Conservation (phyloP, 2,888 invertebrate species). For the Piscicola geometra region DNA sequence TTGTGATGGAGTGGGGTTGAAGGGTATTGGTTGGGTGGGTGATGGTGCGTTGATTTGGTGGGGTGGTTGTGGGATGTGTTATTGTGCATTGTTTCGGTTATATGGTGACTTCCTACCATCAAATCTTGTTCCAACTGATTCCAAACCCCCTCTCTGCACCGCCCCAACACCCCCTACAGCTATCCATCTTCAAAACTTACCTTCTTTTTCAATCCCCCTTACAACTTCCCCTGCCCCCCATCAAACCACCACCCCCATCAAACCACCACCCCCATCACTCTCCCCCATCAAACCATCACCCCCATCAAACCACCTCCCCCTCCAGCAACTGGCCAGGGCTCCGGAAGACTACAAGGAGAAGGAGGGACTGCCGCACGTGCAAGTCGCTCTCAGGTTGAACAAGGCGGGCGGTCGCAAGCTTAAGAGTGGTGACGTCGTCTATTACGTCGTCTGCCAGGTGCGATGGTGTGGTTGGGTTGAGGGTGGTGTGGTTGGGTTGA, state of each 20-base stretch:
- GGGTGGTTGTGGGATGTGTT: background rate
- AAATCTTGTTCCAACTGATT: too few relatives aligned
- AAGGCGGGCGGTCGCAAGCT: slow-evolving; percentile 67
- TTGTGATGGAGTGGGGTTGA: background rate
- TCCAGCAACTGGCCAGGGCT: slow-evolving; percentile 80
- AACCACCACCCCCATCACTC: background rate
- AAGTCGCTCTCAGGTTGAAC: slow-evolving; percentile 84
- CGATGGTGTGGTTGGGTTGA: background rate
- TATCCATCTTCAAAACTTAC: background rate
- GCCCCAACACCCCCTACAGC: background rate
- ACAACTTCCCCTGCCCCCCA: background rate
- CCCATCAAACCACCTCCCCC: too few relatives aligned
- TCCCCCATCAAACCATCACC: background rate
- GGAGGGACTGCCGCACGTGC: slow-evolving; percentile 78
- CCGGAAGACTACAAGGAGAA: slow-evolving; percentile 85
- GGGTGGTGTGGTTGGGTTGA: background rate
- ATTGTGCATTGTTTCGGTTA: background rate
- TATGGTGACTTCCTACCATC: too few relatives aligned
- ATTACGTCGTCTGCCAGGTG: slow-evolving; percentile 85
- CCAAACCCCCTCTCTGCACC: background rate
- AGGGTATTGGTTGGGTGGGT: too few relatives aligned
- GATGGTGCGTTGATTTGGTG: background rate
- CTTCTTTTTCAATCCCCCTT: background rate
- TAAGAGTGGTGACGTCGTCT: slow-evolving; percentile 87
- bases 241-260: background rate